phyloP scores from a whole-genome alignment of 2,797 vertebrate species.

The Sciaenops ocellatus region DNA sequence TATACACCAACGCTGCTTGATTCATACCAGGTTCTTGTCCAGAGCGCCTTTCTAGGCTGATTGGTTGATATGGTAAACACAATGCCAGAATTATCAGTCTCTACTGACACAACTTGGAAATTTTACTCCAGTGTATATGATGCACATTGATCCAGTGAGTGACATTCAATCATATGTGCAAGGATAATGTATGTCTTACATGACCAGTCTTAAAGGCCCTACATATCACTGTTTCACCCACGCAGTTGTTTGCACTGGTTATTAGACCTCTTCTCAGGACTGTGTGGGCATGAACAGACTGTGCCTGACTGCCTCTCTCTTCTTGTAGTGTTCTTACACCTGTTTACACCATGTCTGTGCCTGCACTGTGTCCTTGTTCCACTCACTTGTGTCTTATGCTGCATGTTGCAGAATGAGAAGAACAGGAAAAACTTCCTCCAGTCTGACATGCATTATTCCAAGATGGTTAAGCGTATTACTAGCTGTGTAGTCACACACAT shows the following conservation, averaged over 20 bases:
- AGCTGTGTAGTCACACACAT: neutral
- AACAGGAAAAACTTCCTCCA: neutral
- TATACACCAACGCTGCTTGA: constrained; percentile 21
- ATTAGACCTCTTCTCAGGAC: constrained; percentile 26
- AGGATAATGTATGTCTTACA: neutral
- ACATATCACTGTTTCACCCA: constrained; percentile 21
- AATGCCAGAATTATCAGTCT: neutral
- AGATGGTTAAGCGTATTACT: neutral
- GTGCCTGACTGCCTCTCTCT: neutral
- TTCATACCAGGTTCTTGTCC: constrained; percentile 8
- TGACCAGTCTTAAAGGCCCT: neutral
- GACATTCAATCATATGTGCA: neutral
- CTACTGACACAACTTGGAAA: neutral
- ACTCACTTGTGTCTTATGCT: neutral
- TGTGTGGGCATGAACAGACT: constrained; percentile 37
- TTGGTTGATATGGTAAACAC: constrained; percentile 39
- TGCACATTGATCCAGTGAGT: neutral
- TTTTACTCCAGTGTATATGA: neutral
- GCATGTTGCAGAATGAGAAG: neutral
- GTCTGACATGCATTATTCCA: neutral
- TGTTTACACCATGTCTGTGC: constrained; percentile 11
- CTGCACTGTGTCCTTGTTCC: neutral
- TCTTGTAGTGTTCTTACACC: constrained; percentile 1
- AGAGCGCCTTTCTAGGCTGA: constrained; percentile 25
- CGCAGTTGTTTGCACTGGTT: constrained; percentile 35